Evolutionary conservation across 2,113 vertebrate genomes (phyloP), one percentile per base, ranked within the genome.

Genomic region (Puma concolor): DNA sequence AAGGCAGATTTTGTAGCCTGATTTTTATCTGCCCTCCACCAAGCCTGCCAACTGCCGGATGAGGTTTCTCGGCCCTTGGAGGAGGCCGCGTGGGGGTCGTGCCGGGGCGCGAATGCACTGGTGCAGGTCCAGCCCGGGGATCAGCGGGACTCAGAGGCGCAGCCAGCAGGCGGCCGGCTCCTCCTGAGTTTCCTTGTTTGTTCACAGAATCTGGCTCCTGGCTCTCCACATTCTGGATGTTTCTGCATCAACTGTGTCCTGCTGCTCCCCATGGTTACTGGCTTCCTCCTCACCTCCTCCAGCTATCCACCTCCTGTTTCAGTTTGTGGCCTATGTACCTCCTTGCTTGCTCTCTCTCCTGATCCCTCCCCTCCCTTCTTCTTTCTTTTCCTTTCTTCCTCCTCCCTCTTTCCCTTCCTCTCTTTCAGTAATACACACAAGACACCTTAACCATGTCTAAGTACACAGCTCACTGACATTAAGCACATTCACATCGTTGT

Each of bases 101-200:
- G 5, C n/a, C 13, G 0, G 95, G 94, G 69, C 95, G 54, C 11
- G 6, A 5, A 5, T 7, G 23, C 0, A 0, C 25, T 11, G 86
- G 71, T 0, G 2, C 0, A 2, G 0, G 12, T 29, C 67, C 57
- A 41, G 60, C 66, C 19, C 29, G 13, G 66, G 27, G 15, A 23
- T 11, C n/a, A 2, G 13, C 9, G 0, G 19, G n/a, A 33, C 54
- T 38, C 19, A 1, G 29, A 27, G n/a, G 44, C 7, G 12, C 64
- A 12, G 27, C 41, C 11, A 11, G 71, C 16, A 5, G 54, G 84
- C 5, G 0, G 91, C 91, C 63, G 29, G 0, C 41, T 14, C 17
- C 54, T 16, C 50, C 63, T 7, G 21, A 5, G 9, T 16, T 2
- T 17, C 67, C 44, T 9, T 2, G 0, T 81, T 29, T 17, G n/a